A percentile compares a stretch with the other conserved stretches of the same genome.
phyloP scores from a whole-genome alignment of 2,113 vertebrate species.

The Centropus bengalensis region DNA sequence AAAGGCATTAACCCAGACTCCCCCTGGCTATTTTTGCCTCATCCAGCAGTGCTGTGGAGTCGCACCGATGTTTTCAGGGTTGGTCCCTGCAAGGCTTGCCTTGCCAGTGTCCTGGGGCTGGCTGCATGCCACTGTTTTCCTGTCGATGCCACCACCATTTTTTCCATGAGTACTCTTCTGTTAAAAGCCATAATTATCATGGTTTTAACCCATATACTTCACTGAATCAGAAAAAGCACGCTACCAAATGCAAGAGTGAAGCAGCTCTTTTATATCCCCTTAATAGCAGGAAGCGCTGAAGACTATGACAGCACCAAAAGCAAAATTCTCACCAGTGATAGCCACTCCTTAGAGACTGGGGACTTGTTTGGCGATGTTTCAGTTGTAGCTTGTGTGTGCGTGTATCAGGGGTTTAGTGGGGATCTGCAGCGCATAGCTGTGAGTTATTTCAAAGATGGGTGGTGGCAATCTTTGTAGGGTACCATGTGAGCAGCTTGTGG shows the following conservation, averaged over 20 bases:
- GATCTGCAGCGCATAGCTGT: rapidly evolving
- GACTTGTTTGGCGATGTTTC: background rate
- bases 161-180: background rate
- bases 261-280: background rate
- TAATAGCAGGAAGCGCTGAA: rapidly evolving
- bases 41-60: background rate
- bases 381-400: no score
- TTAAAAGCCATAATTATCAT: background rate
- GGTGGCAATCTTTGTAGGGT: background rate
- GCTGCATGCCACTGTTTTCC: rapidly evolving
- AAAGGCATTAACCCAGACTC: background rate
- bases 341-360: background rate
- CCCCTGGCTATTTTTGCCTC: background rate
- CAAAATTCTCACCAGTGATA: background rate
- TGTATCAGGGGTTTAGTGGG: background rate
- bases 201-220: background rate
- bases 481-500: background rate
- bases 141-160: background rate
- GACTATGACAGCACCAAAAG: background rate
- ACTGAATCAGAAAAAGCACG: background rate
- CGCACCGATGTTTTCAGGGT: background rate
- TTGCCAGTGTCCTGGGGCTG: background rate
- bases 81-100: background rate
- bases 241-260: background rate
- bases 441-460: rapidly evolving